Evolutionary conservation across 2,113 vertebrate genomes (phyloP).

Genomic region (Pomatorhinus ruficollis): DNA sequence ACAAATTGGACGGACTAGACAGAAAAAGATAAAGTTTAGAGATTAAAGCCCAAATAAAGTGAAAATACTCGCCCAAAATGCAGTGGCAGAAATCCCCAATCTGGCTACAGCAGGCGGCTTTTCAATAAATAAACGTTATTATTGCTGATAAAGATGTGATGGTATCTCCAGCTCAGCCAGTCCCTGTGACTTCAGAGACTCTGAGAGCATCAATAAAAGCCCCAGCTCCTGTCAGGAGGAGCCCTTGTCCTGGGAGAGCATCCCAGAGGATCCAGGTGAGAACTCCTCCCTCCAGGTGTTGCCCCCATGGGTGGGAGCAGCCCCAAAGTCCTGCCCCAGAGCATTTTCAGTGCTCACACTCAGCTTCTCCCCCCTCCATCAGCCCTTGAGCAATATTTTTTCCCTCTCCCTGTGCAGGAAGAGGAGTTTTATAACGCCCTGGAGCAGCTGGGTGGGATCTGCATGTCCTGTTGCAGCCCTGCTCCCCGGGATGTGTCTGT

Average conservation of each 20-base stretch:
- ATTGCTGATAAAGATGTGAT: neutral
- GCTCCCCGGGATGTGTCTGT: neutral
- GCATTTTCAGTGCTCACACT: accelerated
- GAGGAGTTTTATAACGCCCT: neutral
- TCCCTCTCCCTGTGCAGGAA: neutral
- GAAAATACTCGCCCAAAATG: neutral
- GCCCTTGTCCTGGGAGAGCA: neutral
- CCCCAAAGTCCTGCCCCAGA: neutral
- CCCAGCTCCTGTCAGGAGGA: neutral
- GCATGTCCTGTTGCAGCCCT: neutral
- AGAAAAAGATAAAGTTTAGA: neutral
- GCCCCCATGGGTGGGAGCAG: accelerated
- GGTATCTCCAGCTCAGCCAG: neutral
- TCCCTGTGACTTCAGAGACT: neutral
- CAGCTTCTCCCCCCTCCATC: accelerated
- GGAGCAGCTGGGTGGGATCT: constrained; percentile 6
- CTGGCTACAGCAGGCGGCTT: neutral
- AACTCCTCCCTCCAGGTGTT: neutral
- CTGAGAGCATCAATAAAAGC: neutral
- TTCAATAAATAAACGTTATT: neutral
- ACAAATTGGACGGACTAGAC: neutral
- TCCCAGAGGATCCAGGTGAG: accelerated
- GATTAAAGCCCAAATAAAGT: neutral
- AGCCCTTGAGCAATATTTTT: no score
- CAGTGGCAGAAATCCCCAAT: neutral